Evolutionary conservation across 2,888 invertebrate genomes (phyloP).

Genomic region (Chymomyza caudatula): DNA sequence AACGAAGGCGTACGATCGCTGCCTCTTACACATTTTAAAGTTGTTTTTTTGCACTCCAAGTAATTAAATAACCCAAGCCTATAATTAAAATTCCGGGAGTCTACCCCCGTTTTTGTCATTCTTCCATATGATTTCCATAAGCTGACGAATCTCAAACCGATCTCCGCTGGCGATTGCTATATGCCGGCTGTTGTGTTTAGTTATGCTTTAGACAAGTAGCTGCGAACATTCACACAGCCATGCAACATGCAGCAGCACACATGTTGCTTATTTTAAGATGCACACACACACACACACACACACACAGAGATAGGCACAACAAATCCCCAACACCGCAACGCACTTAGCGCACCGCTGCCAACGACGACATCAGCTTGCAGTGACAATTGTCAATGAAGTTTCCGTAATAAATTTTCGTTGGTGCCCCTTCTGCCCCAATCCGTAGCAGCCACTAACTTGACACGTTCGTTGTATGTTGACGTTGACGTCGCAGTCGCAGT

Average conservation of each 20-base stretch:
- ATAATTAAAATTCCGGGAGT: neutral
- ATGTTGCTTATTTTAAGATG: conserved; percentile 67
- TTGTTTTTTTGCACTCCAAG: neutral
- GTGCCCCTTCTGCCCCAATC: conserved; percentile 2
- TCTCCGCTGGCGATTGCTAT: neutral
- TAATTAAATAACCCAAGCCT: neutral
- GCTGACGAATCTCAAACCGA: conserved; percentile 43
- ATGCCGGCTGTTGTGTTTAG: conserved; percentile 27
- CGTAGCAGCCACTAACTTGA: conserved; percentile 52
- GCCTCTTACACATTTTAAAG: too few relatives aligned
- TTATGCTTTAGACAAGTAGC: conserved; percentile 56
- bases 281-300: conserved; percentile 40
- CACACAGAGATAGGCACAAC: conserved; percentile 39
- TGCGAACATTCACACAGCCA: neutral
- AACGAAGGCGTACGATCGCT: too few relatives aligned
- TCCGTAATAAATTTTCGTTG: conserved; percentile 75
- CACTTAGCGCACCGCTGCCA: conserved; percentile 39
- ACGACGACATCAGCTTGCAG: conserved; percentile 66
- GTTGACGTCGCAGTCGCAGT: conserved; percentile 16
- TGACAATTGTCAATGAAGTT: conserved; percentile 75
- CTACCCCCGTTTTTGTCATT: conserved; percentile 48
- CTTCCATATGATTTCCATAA: conserved; percentile 68
- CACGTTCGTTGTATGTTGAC: conserved; percentile 28
- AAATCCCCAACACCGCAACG: conserved; percentile 69
- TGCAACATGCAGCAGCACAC: conserved; percentile 38